These are phyloP conservation scores for Mythimna loreyi DNA, from an alignment of 2,888 invertebrate genomes.

Conservation along the genomic window DNA sequence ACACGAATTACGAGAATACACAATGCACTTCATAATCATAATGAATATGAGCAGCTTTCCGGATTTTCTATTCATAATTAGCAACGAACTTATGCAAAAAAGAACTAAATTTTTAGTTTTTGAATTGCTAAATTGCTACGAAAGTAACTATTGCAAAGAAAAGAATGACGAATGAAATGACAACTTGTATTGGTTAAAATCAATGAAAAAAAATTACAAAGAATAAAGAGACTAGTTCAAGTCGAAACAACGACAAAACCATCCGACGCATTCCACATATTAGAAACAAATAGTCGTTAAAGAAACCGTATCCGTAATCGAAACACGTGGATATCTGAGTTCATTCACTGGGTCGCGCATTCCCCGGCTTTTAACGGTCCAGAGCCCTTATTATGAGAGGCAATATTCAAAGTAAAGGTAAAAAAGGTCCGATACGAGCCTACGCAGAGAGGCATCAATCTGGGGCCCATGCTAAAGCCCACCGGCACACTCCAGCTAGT, in stretches of 20 bases:
- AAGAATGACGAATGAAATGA: not conserved
- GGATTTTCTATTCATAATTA: too few relatives aligned
- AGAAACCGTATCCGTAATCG: slow-evolving; percentile 70
- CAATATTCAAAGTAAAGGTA: slow-evolving; percentile 84
- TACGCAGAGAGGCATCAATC: slow-evolving; percentile 84
- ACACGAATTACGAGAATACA: too few relatives aligned
- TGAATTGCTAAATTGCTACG: too few relatives aligned
- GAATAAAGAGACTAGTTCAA: not conserved
- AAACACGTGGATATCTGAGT: slow-evolving; percentile 77
- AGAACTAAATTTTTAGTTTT: too few relatives aligned
- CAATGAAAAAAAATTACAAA: not conserved
- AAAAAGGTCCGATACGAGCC: slow-evolving; percentile 80
- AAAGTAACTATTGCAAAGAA: not conserved
- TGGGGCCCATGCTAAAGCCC: slow-evolving; percentile 87
- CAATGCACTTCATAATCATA: too few relatives aligned
- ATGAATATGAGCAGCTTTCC: too few relatives aligned
- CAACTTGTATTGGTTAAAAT: too few relatives aligned
- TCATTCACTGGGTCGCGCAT: slow-evolving; percentile 80
- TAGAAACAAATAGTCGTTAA: slow-evolving; percentile 65
- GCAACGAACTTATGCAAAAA: too few relatives aligned
- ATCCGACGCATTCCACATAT: slow-evolving; percentile 31
- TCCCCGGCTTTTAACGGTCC: slow-evolving; percentile 81
- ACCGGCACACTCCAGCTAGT: slow-evolving; percentile 79
- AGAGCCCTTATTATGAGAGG: slow-evolving; percentile 83
- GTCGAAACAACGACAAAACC: slow-evolving; percentile 27